Conservation (phyloP, 2,797 vertebrate genomes). For the Ara ararauna region DNA sequence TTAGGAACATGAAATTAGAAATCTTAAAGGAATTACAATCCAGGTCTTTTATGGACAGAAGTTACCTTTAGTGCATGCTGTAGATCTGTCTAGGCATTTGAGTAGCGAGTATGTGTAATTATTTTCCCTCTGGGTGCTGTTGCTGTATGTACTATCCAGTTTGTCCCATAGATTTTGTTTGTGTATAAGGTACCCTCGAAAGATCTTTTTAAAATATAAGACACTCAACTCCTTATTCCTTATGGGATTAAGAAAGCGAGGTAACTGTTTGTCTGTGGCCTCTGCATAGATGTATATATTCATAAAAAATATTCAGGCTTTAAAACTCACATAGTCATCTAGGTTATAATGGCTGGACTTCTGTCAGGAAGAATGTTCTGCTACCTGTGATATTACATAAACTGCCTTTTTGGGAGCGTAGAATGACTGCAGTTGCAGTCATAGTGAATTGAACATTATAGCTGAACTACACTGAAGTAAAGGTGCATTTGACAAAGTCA, state of each 20-base stretch:
- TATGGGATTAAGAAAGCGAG: neutral
- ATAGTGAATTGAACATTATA: slow-evolving; percentile 22
- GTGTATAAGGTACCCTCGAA: neutral
- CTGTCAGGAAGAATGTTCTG: neutral
- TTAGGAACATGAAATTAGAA: neutral
- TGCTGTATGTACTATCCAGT: neutral
- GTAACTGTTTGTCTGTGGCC: neutral
- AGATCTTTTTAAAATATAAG: neutral
- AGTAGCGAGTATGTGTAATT: neutral
- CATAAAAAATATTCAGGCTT: neutral
- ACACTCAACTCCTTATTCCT: neutral
- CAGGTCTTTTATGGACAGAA: neutral
- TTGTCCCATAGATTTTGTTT: slow-evolving; percentile 3
- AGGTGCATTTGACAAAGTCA: slow-evolving; percentile 45
- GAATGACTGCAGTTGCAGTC: slow-evolving; percentile 39
- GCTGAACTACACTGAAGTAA: slow-evolving; percentile 16
- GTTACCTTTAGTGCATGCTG: slow-evolving; percentile 17
- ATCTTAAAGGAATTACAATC: slow-evolving; percentile 17
- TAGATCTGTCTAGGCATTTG: slow-evolving; percentile 19
- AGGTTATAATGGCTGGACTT: slow-evolving; percentile 18
- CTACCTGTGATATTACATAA: neutral
- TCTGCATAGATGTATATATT: neutral
- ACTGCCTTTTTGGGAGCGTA: slow-evolving; percentile 8
- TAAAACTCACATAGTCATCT: neutral
- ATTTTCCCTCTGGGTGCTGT: slow-evolving; percentile 39